Percentiles rank a stretch among this genome's conserved stretches.
Conservation (phyloP, 64 coral and sea anemone species). For the Stylophora pistillata region DNA sequence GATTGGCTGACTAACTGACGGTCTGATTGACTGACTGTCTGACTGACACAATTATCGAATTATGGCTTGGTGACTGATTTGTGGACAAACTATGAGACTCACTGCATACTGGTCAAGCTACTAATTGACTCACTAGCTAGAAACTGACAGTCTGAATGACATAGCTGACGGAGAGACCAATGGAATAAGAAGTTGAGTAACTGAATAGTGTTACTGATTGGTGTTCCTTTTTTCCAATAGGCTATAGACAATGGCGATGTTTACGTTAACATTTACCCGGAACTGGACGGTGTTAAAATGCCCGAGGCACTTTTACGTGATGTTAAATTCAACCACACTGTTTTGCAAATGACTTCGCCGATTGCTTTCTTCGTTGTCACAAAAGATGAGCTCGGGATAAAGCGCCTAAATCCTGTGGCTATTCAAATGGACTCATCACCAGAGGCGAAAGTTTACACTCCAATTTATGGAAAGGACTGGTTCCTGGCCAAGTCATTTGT, state of each 20-base stretch:
- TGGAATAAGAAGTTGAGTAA: neutral
- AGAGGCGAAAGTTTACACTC: conserved; percentile 69
- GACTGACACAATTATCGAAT: no score
- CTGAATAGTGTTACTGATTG: neutral
- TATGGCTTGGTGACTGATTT: no score
- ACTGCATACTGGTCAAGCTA: neutral
- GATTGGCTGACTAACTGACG: no score
- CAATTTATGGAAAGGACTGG: conserved; percentile 84
- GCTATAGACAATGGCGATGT: conserved; percentile 78
- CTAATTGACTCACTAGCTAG: neutral
- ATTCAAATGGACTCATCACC: conserved; percentile 81
- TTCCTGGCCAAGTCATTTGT: conserved; percentile 94
- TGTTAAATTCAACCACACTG: conserved; percentile 67
- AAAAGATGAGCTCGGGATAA: conserved; percentile 66
- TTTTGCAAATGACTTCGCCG: conserved; percentile 86
- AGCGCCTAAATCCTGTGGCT: conserved; percentile 75
- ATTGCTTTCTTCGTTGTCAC: conserved; percentile 80
- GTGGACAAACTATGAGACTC: no score
- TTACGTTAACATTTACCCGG: conserved; percentile 80
- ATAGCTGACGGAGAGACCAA: neutral
- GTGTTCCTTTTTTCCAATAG: conserved; percentile 24
- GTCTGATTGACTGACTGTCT: no score
- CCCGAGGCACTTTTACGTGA: conserved; percentile 65
- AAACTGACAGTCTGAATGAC: neutral
- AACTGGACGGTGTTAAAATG: conserved; percentile 74